Evolutionary conservation across 2,888 invertebrate species (phyloP), one percentile per base, ranked within the genome.

Genomic region (Atethmia centrago): DNA sequence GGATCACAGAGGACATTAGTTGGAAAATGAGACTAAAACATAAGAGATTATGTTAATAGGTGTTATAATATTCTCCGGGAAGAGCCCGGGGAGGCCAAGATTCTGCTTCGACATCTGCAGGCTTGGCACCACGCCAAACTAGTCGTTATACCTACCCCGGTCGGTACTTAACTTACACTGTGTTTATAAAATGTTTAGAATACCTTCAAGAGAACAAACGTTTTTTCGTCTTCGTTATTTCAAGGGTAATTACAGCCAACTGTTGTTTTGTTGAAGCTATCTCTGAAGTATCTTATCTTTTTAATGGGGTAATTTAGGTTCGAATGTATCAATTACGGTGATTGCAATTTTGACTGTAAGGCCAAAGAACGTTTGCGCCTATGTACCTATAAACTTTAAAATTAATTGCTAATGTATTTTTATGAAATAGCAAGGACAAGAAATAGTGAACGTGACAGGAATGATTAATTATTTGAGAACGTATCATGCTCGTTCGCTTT

Each of bases 31-130:
- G 88, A 87, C 87, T 88, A 88, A 90, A 90, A 89, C 88, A 87
- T 87, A 84, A 83, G 75, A 87, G 87, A 90, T 90, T 92, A 92
- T 91, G 91, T 89, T 91, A 92, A 92, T 92, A 89, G 85, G 84
- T 84, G 88, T 91, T 91, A 89, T 90, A 88, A 90, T 90, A 88
- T 87, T 87, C 84, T 80, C 80, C 79, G 79, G 83, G 82, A 81
- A 85, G 84, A 84, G 78, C 74, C 84, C 77, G 75, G 63, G 69
- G 84, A 84, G 85, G 89, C 87, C 87, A 88, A 91, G 87, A 90
- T 88, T 85, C 82, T 84, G 87, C 89, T 89, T 92, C 91, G 91
- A 92, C 92, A 92, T 92, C 90, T 89, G 90, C 83, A 88, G 80
- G 74, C 83, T 88, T 91, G 92, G 91, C 90, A 9, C 40, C 12